These are phyloP conservation scores for Nyctereutes procyonoides DNA, from an alignment of 2,113 vertebrate genomes.

Conservation along the genomic window DNA sequence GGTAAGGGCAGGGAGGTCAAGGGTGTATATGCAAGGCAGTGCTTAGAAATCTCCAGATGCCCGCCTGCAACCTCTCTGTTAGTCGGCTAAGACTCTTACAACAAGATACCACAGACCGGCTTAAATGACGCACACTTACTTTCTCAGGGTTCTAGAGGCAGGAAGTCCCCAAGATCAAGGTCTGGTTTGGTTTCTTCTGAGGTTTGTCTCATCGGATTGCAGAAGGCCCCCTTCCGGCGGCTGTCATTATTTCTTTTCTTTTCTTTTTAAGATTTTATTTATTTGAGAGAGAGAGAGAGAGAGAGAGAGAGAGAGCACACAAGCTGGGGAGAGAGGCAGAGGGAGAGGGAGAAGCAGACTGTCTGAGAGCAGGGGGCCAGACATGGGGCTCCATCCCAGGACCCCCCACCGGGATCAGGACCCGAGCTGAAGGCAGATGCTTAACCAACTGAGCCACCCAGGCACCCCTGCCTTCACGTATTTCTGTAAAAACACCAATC, in stretches of 20 bases:
- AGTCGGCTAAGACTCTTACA: background rate
- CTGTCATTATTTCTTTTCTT: too few relatives aligned
- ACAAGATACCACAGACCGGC: background rate
- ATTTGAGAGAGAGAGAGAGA: too few relatives aligned
- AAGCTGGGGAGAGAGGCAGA: too few relatives aligned
- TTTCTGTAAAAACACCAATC: background rate
- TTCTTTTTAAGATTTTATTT: too few relatives aligned
- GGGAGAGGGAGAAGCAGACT: too few relatives aligned
- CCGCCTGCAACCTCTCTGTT: too few relatives aligned
- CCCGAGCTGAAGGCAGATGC: too few relatives aligned
- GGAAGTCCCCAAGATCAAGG: background rate
- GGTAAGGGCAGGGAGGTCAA: background rate
- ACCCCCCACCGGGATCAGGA: too few relatives aligned
- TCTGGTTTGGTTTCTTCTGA: background rate
- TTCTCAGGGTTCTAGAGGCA: background rate
- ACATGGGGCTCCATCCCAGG: too few relatives aligned
- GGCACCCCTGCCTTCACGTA: background rate
- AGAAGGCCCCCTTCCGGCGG: background rate
- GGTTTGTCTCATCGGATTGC: background rate
- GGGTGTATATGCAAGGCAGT: background rate
- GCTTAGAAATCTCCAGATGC: background rate
- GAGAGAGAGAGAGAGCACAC: too few relatives aligned
- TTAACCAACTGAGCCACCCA: too few relatives aligned
- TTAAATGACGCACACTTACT: background rate
- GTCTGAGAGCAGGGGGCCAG: too few relatives aligned